Base-by-base conservation (phyloP, 2,888 invertebrate species). In the Luperina testacea region DNA sequence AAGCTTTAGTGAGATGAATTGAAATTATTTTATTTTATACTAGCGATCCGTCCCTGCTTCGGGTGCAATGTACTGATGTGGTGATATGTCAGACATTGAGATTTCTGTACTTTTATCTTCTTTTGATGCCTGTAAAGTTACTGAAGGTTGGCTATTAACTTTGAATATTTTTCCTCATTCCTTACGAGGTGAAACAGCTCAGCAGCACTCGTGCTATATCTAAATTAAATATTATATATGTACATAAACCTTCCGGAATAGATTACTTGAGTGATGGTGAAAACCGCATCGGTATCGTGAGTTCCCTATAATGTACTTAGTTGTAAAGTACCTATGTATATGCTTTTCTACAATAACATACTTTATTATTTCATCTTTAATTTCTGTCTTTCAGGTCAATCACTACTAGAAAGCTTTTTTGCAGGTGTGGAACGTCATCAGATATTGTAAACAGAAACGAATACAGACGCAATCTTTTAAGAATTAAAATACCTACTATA, bases 401-500 rank as follows among this genome's bases (percentile, higher is more conserved):
- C 59, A 53, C 13, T 82, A 42, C 57, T 59, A 11, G 2, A 59
- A n/a, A 24, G 57, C 9, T 57, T 11, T 57, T 59, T 3, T 17
- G n/a, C n/a, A 24, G 3, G 17, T 67, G 5, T 38, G 32, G 7
- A 27, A 53, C 13, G 5, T 76, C 24, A 53, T 42, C 42, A 53
- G 27, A 32, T 53, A 53, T 64, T 17, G 42, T 20, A 53, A 53
- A 20, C 32, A 45, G 20, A 65, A 61, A 45, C 11, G 7, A 45
- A 61, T 68, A 63, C 63, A 20, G 11, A 64, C 13, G 57, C 24
- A 80, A 51, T 51, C 6, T 63, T 65, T 67, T 38, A 48, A 63
- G 27, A 45, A 72, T 81, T 53, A 61, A 76, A 77, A 69, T 61
- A 45, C n/a, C 11, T 59, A 11, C 45, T 61, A 13, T 53, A 24